Evolutionary conservation across 2,888 invertebrate genomes (phyloP).

Genomic region (Monoplex corrugatus): DNA sequence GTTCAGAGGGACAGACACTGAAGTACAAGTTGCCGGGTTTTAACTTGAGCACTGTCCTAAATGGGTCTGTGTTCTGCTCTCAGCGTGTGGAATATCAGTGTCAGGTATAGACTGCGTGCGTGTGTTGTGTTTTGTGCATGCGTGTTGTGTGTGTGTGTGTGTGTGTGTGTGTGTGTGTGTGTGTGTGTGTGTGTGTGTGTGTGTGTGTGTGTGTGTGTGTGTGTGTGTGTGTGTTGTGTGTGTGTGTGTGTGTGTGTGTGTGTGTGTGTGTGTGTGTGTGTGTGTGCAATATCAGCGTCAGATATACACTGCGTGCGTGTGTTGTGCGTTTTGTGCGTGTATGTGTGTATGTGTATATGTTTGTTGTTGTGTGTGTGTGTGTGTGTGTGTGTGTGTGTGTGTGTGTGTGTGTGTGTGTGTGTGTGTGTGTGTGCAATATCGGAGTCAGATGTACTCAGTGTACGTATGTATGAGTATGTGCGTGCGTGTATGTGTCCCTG

Average conservation of each 20-base stretch:
- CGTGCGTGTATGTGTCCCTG: neutral
- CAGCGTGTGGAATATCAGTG: constrained; percentile 67
- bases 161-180: neutral
- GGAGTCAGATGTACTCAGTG: too few species aligned
- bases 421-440: too few species aligned
- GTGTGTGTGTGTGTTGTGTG: neutral
- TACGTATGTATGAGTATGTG: neutral
- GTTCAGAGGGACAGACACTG: constrained; percentile 36
- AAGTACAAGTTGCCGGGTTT: constrained; percentile 52
- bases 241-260: neutral
- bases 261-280: neutral
- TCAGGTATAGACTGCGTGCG: too few species aligned
- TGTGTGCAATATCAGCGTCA: too few species aligned
- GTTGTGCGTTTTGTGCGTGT: neutral
- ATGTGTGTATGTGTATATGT: neutral
- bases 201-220: neutral
- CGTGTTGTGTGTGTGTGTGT: neutral
- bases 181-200: neutral
- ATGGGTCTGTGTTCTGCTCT: constrained; percentile 64
- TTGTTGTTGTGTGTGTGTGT: neutral
- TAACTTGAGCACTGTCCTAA: constrained; percentile 57
- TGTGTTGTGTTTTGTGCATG: too few species aligned
- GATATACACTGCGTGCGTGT: too few species aligned
- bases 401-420: neutral
- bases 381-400: neutral